Percentiles rank a stretch among this genome's conserved stretches.
Evolutionary conservation across 2,888 invertebrate species (phyloP).

Genomic region (Eumerus sabulonum): DNA sequence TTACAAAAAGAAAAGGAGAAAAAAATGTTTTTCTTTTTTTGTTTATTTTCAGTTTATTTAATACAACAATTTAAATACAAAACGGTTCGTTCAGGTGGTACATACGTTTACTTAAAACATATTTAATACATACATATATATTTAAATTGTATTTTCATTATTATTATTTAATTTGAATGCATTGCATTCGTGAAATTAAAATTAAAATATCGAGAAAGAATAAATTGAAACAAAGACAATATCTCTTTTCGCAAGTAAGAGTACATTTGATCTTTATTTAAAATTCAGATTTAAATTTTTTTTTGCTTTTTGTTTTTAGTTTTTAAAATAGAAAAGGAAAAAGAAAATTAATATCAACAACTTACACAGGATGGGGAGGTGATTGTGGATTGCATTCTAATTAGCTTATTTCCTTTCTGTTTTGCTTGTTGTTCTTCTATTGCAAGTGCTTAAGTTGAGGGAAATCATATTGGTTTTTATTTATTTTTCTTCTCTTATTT

Average conservation of each 20-base stretch:
- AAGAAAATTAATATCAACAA: slow-evolving; percentile 52
- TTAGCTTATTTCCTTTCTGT: too few relatives aligned
- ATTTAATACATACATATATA: slow-evolving; percentile 21
- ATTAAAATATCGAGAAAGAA: slow-evolving; percentile 31
- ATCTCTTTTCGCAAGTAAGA: neutral
- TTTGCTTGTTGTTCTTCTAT: slow-evolving; percentile 7
- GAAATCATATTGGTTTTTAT: slow-evolving; percentile 26
- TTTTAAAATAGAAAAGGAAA: slow-evolving; percentile 22
- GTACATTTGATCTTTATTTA: slow-evolving; percentile 26
- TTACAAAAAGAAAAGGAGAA: slow-evolving; percentile 16
- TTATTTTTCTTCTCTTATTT: too few relatives aligned
- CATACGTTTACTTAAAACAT: slow-evolving; percentile 35
- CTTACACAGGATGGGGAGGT: slow-evolving; percentile 49
- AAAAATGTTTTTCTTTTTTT: slow-evolving; percentile 15
- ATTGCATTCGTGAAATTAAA: slow-evolving; percentile 52
- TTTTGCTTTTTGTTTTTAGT: slow-evolving; percentile 8
- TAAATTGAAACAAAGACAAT: too few relatives aligned
- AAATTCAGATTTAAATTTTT: slow-evolving; percentile 34
- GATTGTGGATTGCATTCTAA: neutral
- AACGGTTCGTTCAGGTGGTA: slow-evolving; percentile 64
- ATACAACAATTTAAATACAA: slow-evolving; percentile 63
- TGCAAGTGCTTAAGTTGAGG: slow-evolving; percentile 11
- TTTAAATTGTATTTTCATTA: too few relatives aligned
- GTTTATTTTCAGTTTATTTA: slow-evolving; percentile 10
- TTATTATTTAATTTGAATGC: slow-evolving; percentile 40